Conservation (phyloP, 2,797 vertebrate genomes). For the Periparus ater region DNA sequence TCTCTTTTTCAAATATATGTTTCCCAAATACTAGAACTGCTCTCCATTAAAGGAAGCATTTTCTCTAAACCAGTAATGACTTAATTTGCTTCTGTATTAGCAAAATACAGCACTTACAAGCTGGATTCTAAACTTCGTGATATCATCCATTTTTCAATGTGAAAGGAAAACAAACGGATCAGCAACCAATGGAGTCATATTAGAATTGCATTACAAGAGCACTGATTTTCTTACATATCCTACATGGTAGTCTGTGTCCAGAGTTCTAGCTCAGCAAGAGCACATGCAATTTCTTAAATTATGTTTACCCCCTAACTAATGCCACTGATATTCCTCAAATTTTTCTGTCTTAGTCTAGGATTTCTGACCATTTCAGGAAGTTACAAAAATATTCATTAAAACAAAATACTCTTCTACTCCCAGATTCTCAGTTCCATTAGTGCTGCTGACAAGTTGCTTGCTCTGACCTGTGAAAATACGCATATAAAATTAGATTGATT, state of each 20-base stretch:
- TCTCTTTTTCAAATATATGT: background rate
- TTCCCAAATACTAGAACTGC: background rate
- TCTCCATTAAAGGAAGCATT: background rate
- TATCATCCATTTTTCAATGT: background rate
- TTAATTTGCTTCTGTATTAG: background rate
- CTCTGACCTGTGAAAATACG: constrained; percentile 20
- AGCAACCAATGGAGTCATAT: background rate
- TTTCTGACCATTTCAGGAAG: background rate
- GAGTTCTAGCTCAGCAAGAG: background rate
- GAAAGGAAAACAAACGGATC: background rate
- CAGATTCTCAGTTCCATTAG: background rate
- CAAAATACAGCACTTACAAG: background rate
- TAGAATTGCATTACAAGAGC: background rate
- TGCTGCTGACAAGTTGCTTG: background rate
- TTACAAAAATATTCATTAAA: background rate
- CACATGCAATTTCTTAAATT: background rate
- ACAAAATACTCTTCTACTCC: background rate
- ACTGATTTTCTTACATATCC: background rate
- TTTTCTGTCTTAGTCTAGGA: background rate
- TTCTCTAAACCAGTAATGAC: background rate
- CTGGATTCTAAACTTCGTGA: background rate
- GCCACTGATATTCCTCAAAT: fast-evolving
- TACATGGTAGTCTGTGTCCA: background rate
- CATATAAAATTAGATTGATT: background rate
- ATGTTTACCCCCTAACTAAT: background rate